Evolutionary conservation across 2,888 invertebrate species (phyloP).

Genomic region (Crepidodera aurea): DNA sequence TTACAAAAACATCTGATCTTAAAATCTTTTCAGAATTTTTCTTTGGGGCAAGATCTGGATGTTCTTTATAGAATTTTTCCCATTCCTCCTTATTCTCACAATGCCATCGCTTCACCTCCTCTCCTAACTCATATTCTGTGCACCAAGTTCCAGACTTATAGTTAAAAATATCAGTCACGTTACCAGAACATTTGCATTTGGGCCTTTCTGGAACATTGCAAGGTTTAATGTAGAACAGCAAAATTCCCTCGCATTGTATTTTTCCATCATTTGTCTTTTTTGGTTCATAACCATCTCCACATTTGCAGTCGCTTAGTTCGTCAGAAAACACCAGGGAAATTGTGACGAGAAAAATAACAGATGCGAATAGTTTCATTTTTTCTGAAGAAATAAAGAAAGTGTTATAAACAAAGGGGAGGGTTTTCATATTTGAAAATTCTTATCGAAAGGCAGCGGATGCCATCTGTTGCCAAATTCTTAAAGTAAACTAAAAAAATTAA

Average conservation of each 20-base stretch:
- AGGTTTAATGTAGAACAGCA: background rate
- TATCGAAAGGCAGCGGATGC: too few relatives aligned
- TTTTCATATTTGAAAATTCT: too few relatives aligned
- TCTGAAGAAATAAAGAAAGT: background rate
- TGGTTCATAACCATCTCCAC: constrained; percentile 1
- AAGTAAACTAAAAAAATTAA: too few relatives aligned
- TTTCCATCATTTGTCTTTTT: background rate
- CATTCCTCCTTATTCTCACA: constrained; percentile 17
- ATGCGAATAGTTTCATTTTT: background rate
- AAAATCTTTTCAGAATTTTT: too few relatives aligned
- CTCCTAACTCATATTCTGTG: background rate
- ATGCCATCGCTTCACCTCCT: background rate
- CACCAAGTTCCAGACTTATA: background rate
- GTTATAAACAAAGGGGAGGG: too few relatives aligned
- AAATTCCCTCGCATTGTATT: background rate
- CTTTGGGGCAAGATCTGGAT: background rate
- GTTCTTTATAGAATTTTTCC: background rate
- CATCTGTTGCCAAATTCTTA: too few relatives aligned
- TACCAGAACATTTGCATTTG: background rate
- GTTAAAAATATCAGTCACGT: background rate
- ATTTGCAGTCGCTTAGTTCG: background rate
- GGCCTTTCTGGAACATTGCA: background rate
- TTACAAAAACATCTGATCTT: too few relatives aligned
- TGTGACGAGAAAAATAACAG: background rate
- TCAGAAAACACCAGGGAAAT: background rate